A percentile compares a stretch with the other conserved stretches of the same genome.
Conservation (phyloP, 2,888 invertebrate genomes). For the Macropis europaea region DNA sequence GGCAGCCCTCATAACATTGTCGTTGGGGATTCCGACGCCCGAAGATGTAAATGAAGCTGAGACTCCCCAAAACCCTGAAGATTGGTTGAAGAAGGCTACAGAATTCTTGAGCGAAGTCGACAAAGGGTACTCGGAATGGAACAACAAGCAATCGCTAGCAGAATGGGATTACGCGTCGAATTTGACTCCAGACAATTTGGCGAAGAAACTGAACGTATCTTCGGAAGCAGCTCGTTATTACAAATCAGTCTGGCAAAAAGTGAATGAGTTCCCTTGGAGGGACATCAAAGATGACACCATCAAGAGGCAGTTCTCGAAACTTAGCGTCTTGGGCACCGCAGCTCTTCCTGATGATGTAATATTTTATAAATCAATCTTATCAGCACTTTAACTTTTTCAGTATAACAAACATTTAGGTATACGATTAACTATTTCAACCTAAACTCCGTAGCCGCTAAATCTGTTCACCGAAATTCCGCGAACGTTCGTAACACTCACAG, state of each 20-base stretch:
- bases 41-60: not conserved
- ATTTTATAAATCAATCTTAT: too few species aligned
- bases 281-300: constrained; percentile 85
- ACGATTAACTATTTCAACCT: too few species aligned
- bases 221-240: constrained; percentile 81
- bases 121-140: constrained; percentile 82
- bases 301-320: constrained; percentile 87
- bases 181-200: constrained; percentile 87
- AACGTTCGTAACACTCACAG: too few species aligned
- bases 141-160: constrained; percentile 83
- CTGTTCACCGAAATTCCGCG: too few species aligned
- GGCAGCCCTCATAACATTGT: constrained; percentile 26
- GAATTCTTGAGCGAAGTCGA: constrained; percentile 85
- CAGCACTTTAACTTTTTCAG: too few species aligned
- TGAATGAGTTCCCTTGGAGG: constrained; percentile 87
- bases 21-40: constrained; percentile 12
- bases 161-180: constrained; percentile 90
- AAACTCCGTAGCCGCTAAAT: too few species aligned
- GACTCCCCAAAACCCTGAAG: not conserved
- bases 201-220: constrained; percentile 80
- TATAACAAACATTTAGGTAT: too few species aligned
- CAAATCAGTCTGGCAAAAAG: constrained; percentile 85
- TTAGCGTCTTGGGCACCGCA: constrained; percentile 87
- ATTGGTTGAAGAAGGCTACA: constrained; percentile 81
- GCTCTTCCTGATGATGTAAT: constrained; percentile 85